Percentiles rank a stretch among this genome's conserved stretches.
These are phyloP conservation scores for Pyrochroa serraticornis DNA, from an alignment of 2,888 invertebrate species.

Conservation along the genomic window DNA sequence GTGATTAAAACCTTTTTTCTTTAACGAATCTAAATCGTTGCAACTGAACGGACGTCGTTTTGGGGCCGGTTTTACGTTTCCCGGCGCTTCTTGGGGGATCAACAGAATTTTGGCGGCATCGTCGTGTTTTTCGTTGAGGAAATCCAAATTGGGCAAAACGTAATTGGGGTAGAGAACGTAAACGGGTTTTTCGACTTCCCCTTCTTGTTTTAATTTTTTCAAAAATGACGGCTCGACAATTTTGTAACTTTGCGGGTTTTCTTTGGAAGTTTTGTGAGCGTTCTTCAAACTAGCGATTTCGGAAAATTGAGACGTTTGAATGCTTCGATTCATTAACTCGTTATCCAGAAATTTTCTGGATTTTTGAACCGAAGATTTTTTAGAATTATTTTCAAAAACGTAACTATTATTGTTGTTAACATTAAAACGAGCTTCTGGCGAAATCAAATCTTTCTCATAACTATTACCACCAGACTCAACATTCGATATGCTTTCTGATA, in stretches of 20 bases:
- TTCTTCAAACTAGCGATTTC: constrained; percentile 51
- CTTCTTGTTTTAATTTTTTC: constrained; percentile 65
- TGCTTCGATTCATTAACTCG: constrained; percentile 72
- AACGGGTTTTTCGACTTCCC: constrained; percentile 72
- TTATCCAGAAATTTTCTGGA: constrained; percentile 31
- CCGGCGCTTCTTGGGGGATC: constrained; percentile 66
- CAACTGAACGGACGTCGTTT: constrained; percentile 75
- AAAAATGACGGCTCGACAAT: constrained; percentile 74
- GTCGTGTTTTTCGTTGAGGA: constrained; percentile 63
- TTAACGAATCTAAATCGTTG: constrained; percentile 81
- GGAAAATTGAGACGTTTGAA: constrained; percentile 71
- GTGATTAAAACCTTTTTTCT: constrained; percentile 81
- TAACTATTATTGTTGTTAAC: constrained; percentile 61
- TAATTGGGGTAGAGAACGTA: constrained; percentile 92
- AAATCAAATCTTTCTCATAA: constrained; percentile 32
- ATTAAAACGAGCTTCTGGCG: constrained; percentile 34
- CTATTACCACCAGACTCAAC: constrained; percentile 52
- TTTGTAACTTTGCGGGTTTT: constrained; percentile 61
- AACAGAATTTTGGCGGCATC: constrained; percentile 70
- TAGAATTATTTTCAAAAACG: constrained; percentile 29
- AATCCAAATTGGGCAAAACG: constrained; percentile 86
- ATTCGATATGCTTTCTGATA: constrained; percentile 58
- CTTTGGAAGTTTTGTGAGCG: constrained; percentile 41
- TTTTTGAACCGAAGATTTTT: constrained; percentile 15
- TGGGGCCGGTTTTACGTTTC: constrained; percentile 56